These are phyloP conservation scores for Ethmia dodecea DNA, from an alignment of 2,888 invertebrate genomes.

Conservation along the genomic window DNA sequence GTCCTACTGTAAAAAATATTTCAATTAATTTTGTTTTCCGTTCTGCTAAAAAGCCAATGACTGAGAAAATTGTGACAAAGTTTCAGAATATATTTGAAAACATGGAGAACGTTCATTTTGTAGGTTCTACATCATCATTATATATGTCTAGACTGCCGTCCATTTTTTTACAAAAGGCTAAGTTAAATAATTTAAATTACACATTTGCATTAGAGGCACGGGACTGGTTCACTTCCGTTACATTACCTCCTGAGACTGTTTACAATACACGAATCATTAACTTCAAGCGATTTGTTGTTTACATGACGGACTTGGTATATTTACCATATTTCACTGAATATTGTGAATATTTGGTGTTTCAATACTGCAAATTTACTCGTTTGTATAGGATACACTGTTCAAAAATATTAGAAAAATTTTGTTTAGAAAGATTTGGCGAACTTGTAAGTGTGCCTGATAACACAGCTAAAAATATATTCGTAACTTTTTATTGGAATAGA, in stretches of 20 bases:
- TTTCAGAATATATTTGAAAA: constrained; percentile 44
- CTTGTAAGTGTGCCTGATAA: not conserved
- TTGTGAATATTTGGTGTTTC: too few relatives aligned
- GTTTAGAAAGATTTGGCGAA: not conserved
- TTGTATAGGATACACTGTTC: too few relatives aligned
- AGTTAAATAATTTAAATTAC: constrained; percentile 36
- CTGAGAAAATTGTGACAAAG: constrained; percentile 22
- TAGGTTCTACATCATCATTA: constrained; percentile 39
- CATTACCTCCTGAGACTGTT: too few relatives aligned
- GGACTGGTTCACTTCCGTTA: too few relatives aligned
- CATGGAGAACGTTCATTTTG: constrained; percentile 49
- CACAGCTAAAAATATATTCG: constrained; percentile 14
- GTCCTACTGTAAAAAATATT: constrained; percentile 48
- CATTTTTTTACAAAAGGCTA: constrained; percentile 33
- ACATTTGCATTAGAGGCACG: too few relatives aligned
- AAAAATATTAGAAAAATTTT: not conserved
- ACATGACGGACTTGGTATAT: too few relatives aligned
- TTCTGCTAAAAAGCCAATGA: constrained; percentile 14
- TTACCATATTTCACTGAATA: too few relatives aligned
- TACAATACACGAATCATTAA: too few relatives aligned
- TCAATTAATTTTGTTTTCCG: constrained; percentile 43
- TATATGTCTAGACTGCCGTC: constrained; percentile 33
- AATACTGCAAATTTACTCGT: too few relatives aligned
- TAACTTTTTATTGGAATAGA: constrained; percentile 47
- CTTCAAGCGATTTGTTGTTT: too few relatives aligned